A percentile compares a stretch with the other conserved stretches of the same genome.
Conservation (phyloP, 2,888 invertebrate species). For the Hirudinaria manillensis region DNA sequence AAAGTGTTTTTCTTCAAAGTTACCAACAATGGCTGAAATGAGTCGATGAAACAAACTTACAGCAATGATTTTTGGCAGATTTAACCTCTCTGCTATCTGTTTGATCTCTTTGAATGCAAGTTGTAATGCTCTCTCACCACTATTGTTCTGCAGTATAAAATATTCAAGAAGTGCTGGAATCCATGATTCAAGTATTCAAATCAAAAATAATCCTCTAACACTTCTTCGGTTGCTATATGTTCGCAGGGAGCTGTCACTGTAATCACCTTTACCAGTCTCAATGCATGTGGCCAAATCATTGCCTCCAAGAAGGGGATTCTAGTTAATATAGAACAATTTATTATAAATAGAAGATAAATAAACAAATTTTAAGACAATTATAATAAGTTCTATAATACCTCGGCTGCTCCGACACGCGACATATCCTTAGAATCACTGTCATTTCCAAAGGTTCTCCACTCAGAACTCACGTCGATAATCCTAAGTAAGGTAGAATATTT, state of each 20-base stretch:
- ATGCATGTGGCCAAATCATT: slow-evolving; percentile 95
- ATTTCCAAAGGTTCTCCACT: slow-evolving; percentile 99
- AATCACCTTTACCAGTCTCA: slow-evolving; percentile 55
- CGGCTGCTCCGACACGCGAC: slow-evolving; percentile 98
- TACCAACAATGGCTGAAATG: neutral
- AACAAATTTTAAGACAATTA: neutral
- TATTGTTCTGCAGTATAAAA: slow-evolving; percentile 61
- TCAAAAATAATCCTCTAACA: slow-evolving; percentile 47
- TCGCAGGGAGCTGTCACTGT: slow-evolving; percentile 47
- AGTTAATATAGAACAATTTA: slow-evolving; percentile 33
- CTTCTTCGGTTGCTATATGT: slow-evolving; percentile 64
- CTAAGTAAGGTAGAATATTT: slow-evolving; percentile 57
- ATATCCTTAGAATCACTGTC: slow-evolving; percentile 94
- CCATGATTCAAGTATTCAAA: neutral
- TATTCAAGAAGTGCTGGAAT: neutral
- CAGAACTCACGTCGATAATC: slow-evolving; percentile 98
- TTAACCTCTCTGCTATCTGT: slow-evolving; percentile 95
- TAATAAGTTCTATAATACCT: no score
- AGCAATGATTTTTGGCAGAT: slow-evolving; percentile 90
- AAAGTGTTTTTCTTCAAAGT: neutral
- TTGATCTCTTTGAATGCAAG: slow-evolving; percentile 94
- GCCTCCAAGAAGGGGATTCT: slow-evolving; percentile 85
- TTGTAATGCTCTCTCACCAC: slow-evolving; percentile 86
- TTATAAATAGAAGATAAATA: neutral
- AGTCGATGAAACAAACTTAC: neutral